Evolutionary conservation across 2,797 vertebrate genomes (phyloP), one percentile per base, ranked within the genome.

Genomic region (Zenarchopterus dispar): DNA sequence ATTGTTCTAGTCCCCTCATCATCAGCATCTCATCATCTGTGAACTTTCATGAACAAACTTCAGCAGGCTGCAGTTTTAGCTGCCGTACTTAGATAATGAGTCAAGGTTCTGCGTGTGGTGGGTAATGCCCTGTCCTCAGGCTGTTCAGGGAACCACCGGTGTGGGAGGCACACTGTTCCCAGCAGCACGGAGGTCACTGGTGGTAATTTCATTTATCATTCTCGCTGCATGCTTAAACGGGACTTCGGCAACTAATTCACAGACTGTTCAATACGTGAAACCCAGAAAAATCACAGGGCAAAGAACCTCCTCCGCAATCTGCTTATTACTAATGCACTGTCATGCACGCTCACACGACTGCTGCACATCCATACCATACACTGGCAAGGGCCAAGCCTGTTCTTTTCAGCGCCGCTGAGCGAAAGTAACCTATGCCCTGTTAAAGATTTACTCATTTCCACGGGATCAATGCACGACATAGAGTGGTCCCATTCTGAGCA

Each of bases 41-140:
- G 4, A 39, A 6, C 21, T 56, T 54, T 18, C 17, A 9, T 46
- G 36, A 22, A 5, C 21, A 24, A 17, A 8, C 2, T 26, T 28
- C 18, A 28, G 17, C 15, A 9, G 13, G 23, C 17, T 36, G 41
- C 4, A 56, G 19, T 45, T 55, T 63, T 31, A 58, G 6, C 18
- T 63, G 42, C 9, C 17, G 11, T 36, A 19, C 46, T 23, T 58
- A 22, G 21, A 60, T 54, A 46, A 19, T 49, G 33, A 43, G 53
- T 67, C 69, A 75, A 66, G 48, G 67, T 24, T 69, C 15, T 46
- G 5, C 41, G 33, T 23, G 18, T 21, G 3, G n/a, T 17, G 48
- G 68, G 68, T 77, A 81, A 49, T 76, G 79, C 19, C 48, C 17
- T 8, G 19, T 62, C 86, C 75, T 84, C 71, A 77, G 16, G 42